Conservation (phyloP, 2,797 vertebrate genomes). For the Falco biarmicus region DNA sequence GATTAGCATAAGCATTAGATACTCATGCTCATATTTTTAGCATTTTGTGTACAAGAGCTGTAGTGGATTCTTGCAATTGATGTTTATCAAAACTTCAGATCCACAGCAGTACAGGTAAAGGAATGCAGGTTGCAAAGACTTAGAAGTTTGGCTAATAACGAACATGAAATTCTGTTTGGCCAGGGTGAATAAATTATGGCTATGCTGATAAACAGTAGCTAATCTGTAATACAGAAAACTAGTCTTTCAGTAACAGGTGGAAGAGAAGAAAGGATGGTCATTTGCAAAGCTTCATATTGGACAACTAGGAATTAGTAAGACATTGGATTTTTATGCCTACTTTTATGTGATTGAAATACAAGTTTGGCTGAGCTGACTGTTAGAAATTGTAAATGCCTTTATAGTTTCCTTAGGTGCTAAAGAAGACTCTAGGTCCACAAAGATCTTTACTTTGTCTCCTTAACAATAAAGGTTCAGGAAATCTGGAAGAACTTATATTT, state of each 20-base stretch:
- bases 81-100: neutral
- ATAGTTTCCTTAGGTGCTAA: neutral
- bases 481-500: neutral
- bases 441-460: neutral
- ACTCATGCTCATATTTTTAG: neutral
- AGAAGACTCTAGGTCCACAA: neutral
- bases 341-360: neutral
- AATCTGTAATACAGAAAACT: neutral
- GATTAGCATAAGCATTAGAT: neutral
- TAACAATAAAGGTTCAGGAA: neutral
- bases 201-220: neutral
- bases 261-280: neutral
- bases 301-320: neutral
- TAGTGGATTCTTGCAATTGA: neutral
- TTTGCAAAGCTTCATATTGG: neutral
- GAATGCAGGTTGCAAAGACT: neutral
- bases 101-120: neutral
- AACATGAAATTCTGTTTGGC: neutral
- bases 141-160: neutral
- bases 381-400: neutral
- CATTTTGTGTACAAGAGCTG: accelerated
- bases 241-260: neutral
- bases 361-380: neutral
- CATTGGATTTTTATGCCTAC: neutral
- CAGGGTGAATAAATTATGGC: neutral